Conservation (phyloP, 2,113 vertebrate species). For the Symphodus melops region DNA sequence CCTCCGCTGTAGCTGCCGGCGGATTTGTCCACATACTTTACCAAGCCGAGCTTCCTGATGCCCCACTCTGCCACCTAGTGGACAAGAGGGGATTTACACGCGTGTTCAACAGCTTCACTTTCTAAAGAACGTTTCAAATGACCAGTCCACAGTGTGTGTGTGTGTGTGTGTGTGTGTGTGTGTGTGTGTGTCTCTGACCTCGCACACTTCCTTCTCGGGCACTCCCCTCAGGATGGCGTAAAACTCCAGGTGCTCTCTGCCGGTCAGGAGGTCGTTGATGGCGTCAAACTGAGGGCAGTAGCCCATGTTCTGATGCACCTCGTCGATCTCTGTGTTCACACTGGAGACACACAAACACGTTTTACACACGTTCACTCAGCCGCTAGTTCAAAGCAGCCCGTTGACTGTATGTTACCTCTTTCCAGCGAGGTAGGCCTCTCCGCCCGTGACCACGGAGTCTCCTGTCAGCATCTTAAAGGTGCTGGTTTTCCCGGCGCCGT, state of each 20-base stretch:
- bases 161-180: neutral
- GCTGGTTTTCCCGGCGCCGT: conserved; percentile 97
- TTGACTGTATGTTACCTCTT: conserved; percentile 86
- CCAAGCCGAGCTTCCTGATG: conserved; percentile 92
- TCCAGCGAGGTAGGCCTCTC: conserved; percentile 93
- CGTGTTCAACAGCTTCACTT: neutral
- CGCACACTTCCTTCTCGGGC: conserved; percentile 97
- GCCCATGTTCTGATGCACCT: conserved; percentile 98
- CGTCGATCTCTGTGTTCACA: conserved; percentile 91
- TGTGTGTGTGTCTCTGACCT: conserved; percentile 81
- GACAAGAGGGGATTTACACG: neutral
- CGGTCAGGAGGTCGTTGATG: conserved; percentile 94
- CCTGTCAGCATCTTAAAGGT: conserved; percentile 99
- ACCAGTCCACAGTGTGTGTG: too few relatives aligned
- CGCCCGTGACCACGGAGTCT: conserved; percentile 92
- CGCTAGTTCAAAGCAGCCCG: too few relatives aligned
- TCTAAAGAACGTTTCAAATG: neutral
- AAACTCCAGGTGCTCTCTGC: conserved; percentile 96
- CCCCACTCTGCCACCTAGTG: conserved; percentile 96
- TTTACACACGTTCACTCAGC: too few relatives aligned
- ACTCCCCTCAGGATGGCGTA: conserved; percentile 96
- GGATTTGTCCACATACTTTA: conserved; percentile 93
- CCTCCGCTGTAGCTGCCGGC: conserved; percentile 98
- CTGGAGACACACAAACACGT: too few relatives aligned
- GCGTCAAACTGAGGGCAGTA: conserved; percentile 99